phyloP scores from a whole-genome alignment of 2,888 invertebrate species.

The Lobophora halterata region DNA sequence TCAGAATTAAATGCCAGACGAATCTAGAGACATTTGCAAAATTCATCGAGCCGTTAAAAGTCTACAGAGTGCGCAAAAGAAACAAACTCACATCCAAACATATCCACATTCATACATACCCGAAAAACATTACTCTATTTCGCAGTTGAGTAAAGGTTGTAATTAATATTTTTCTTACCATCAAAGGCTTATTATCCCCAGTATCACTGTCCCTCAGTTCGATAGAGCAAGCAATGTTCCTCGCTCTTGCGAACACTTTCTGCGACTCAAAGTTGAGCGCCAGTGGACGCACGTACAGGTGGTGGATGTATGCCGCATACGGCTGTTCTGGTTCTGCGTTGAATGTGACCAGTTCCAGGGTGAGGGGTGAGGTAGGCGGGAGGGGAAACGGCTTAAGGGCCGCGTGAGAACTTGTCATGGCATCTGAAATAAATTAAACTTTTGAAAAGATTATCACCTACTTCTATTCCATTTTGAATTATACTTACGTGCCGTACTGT shows the following conservation, averaged over 20 bases:
- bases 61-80: no score
- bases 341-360: constrained; percentile 93
- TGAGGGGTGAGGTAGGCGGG: constrained; percentile 87
- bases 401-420: constrained; percentile 89
- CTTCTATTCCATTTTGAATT: no score
- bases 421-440: constrained; percentile 80
- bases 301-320: constrained; percentile 91
- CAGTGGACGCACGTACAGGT: constrained; percentile 95
- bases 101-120: no score
- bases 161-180: constrained; percentile 80
- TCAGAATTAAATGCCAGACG: no score
- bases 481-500: background rate
- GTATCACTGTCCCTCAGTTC: constrained; percentile 93
- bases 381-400: constrained; percentile 92
- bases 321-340: constrained; percentile 88
- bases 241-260: constrained; percentile 93
- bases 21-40: no score
- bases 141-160: no score
- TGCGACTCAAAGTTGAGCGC: constrained; percentile 93
- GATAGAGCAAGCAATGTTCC: constrained; percentile 95
- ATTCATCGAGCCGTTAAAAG: no score
- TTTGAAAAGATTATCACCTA: background rate
- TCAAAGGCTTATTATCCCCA: constrained; percentile 80
- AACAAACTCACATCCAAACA: no score
- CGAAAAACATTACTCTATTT: no score